Percentiles rank a stretch among this genome's conserved stretches.
Evolutionary conservation across 2,797 vertebrate genomes (phyloP).

Genomic region (Octomys mimax): DNA sequence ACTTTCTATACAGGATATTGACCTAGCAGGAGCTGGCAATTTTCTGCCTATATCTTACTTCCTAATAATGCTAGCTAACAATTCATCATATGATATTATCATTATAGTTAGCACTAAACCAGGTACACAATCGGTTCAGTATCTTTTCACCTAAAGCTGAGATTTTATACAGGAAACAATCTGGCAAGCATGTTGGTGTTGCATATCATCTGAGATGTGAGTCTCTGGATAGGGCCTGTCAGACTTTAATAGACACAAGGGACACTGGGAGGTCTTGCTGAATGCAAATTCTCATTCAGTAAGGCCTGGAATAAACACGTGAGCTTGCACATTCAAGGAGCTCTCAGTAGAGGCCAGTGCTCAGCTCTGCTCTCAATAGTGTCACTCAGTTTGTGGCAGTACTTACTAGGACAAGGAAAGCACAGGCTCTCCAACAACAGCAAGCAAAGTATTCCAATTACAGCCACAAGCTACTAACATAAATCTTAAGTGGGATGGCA

Average conservation of each 20-base stretch:
- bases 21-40: background rate
- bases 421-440: background rate
- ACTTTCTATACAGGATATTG: background rate
- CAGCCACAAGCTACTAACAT: background rate
- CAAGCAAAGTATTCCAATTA: background rate
- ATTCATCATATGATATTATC: background rate
- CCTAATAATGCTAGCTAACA: background rate
- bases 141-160: background rate
- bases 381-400: background rate
- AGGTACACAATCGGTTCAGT: background rate
- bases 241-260: background rate
- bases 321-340: background rate
- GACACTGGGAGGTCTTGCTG: background rate
- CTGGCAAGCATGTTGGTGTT: background rate
- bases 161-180: background rate
- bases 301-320: too few relatives aligned
- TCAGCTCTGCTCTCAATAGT: background rate
- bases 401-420: background rate
- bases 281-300: background rate
- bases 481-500: background rate
- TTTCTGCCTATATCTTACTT: background rate
- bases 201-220: background rate
- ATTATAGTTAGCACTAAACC: background rate
- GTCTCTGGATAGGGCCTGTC: background rate
- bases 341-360: background rate